A percentile compares a stretch with the other conserved stretches of the same genome.
Evolutionary conservation across 1,140 invertebrate genomes (phyloP).

Genomic region (Camponotus floridanus): DNA sequence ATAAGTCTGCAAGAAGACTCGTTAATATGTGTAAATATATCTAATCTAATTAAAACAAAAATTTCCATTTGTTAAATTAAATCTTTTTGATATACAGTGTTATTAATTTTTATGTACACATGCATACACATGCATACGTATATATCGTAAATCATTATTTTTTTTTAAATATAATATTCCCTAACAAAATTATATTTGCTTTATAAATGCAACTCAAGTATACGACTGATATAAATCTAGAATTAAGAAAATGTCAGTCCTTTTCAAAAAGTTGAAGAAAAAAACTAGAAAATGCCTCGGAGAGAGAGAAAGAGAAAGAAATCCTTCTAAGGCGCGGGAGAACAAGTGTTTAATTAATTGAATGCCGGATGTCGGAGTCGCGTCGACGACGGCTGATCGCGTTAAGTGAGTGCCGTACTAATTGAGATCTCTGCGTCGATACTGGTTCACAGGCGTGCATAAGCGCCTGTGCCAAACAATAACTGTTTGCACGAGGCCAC

Average conservation of each 20-base stretch:
- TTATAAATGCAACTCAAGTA: neutral
- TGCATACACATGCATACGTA: neutral
- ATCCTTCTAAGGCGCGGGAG: neutral
- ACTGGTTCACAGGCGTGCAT: constrained; percentile 70
- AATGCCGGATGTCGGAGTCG: constrained; percentile 22
- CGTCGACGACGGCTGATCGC: constrained; percentile 70
- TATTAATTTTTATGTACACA: neutral
- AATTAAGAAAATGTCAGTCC: constrained; percentile 5
- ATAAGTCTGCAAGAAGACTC: neutral
- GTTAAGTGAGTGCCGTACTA: constrained; percentile 82
- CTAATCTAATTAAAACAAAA: neutral
- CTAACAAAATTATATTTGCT: neutral
- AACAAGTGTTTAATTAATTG: constrained; percentile 49
- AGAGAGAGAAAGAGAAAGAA: neutral
- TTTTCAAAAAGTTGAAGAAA: constrained; percentile 8
- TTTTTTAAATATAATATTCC: neutral
- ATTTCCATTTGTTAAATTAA: neutral
- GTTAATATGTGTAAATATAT: neutral
- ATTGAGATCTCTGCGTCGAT: constrained; percentile 80
- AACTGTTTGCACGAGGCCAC: constrained; percentile 84
- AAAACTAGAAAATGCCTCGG: neutral
- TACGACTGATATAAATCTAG: neutral
- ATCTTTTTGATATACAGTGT: neutral
- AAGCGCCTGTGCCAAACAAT: constrained; percentile 81
- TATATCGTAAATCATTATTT: neutral